A percentile compares a stretch with the other conserved stretches of the same genome.
Evolutionary conservation across 1,140 invertebrate species (phyloP).

Genomic region (Lysiphlebus fabarum): DNA sequence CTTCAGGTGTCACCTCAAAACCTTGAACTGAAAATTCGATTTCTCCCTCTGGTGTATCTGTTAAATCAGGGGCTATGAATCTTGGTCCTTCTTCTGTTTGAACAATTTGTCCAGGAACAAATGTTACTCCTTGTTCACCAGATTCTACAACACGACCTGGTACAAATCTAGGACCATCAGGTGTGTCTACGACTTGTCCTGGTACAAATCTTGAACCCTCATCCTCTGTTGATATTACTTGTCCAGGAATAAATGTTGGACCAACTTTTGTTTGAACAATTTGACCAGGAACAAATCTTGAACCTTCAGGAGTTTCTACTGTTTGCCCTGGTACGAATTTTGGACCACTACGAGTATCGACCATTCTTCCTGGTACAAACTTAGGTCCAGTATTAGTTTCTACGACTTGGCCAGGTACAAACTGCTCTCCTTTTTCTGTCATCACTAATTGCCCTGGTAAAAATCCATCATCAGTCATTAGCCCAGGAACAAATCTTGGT

Average conservation of each 20-base stretch:
- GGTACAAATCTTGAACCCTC: constrained; percentile 70
- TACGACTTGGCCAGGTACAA: constrained; percentile 62
- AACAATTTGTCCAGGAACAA: constrained; percentile 69
- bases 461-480: constrained; percentile 66
- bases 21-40: constrained; percentile 72
- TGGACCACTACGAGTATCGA: constrained; percentile 64
- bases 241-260: constrained; percentile 71
- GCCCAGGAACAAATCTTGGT: constrained; percentile 68
- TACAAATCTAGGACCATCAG: constrained; percentile 69
- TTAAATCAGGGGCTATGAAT: constrained; percentile 69
- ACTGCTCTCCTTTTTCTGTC: constrained; percentile 68
- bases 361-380: constrained; percentile 71
- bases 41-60: constrained; percentile 63
- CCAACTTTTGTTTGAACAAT: constrained; percentile 70
- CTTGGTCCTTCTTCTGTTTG: constrained; percentile 69
- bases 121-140: constrained; percentile 63
- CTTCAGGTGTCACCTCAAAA: constrained; percentile 70
- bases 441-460: constrained; percentile 69
- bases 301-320: constrained; percentile 65
- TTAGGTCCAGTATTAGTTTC: constrained; percentile 58
- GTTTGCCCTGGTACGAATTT: constrained; percentile 73
- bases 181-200: constrained; percentile 70
- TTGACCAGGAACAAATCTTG: constrained; percentile 69
- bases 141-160: constrained; percentile 69
- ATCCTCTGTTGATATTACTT: constrained; percentile 69